phyloP scores from a whole-genome alignment of 2,113 vertebrate genomes.

The Bungarus multicinctus region DNA sequence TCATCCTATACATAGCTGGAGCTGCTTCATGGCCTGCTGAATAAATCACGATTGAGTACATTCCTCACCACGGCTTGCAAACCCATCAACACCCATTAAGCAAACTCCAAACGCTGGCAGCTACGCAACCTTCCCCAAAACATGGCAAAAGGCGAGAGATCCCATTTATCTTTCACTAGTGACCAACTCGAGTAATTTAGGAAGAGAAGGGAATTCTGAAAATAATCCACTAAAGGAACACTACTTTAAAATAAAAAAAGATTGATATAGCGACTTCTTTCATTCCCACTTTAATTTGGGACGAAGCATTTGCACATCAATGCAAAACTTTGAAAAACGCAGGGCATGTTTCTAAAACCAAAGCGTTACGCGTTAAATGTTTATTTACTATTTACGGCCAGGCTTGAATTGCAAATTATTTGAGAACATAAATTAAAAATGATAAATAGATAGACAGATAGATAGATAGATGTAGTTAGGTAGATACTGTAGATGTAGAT shows the following conservation, averaged over 20 bases:
- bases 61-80: neutral
- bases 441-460: too few relatives aligned
- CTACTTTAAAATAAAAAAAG: neutral
- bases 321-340: neutral
- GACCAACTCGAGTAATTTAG: neutral
- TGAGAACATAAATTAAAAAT: neutral
- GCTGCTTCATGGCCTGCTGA: neutral
- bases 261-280: constrained; percentile 45
- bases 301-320: neutral
- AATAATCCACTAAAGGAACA: constrained; percentile 30
- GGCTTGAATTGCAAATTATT: neutral
- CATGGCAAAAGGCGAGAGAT: neutral
- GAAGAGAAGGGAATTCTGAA: constrained; percentile 29
- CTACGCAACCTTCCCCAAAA: neutral
- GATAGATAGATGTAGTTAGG: too few relatives aligned
- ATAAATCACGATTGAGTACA: neutral
- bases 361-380: neutral
- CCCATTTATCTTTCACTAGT: constrained; percentile 5
- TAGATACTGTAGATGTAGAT: too few relatives aligned
- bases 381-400: neutral
- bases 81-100: neutral
- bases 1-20: neutral
- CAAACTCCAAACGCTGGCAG: neutral
- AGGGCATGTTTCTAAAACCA: neutral
- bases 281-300: constrained; percentile 48